These are phyloP conservation scores for Heterotilapia buettikoferi DNA, from an alignment of 2,113 vertebrate genomes.

Conservation along the genomic window DNA sequence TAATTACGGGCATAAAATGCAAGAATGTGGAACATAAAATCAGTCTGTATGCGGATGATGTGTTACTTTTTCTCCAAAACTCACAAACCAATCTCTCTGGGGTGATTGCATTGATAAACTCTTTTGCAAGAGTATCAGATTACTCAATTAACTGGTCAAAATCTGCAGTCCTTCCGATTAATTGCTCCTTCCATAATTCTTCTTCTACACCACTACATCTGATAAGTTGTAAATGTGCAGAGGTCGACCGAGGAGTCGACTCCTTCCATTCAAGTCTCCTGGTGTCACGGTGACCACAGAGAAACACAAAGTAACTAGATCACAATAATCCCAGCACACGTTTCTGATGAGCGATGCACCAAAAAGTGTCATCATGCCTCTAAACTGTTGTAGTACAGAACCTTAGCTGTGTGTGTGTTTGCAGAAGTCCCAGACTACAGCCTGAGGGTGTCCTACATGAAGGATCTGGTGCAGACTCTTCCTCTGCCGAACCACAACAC, in stretches of 20 bases:
- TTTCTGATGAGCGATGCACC: neutral
- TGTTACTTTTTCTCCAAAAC: neutral
- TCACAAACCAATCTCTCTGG: neutral
- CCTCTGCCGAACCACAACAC: slow-evolving; percentile 83
- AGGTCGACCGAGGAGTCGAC: neutral
- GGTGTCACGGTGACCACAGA: neutral
- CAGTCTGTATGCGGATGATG: neutral
- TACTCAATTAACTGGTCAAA: neutral
- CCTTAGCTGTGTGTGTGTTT: neutral
- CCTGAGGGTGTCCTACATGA: slow-evolving; percentile 70
- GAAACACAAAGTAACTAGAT: neutral
- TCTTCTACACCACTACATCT: neutral
- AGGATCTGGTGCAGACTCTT: slow-evolving; percentile 79
- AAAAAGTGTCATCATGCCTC: neutral
- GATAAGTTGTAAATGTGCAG: neutral
- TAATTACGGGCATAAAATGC: too few species aligned
- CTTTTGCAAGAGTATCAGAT: neutral
- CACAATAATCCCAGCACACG: neutral
- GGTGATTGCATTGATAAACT: neutral
- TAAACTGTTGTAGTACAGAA: neutral
- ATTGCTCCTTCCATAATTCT: neutral
- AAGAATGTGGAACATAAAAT: too few species aligned
- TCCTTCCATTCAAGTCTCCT: neutral
- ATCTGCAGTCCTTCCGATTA: neutral
- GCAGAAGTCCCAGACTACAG: slow-evolving; percentile 77